Evolutionary conservation across 2,888 invertebrate genomes (phyloP).

Genomic region (Macrosoma leucophasiata): DNA sequence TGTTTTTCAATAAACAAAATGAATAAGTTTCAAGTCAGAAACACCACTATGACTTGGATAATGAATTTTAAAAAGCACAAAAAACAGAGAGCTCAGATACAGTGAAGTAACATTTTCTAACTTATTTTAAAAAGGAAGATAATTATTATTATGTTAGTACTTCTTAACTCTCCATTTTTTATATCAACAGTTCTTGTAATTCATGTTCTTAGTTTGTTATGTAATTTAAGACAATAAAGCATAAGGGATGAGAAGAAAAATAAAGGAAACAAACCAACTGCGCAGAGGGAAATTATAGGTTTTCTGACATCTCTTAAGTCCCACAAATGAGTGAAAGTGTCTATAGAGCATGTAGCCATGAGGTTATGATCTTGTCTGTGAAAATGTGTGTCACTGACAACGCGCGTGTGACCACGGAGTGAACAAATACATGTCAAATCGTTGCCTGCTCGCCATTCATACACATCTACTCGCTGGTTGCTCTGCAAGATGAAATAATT

Average conservation of each 20-base stretch:
- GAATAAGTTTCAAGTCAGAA: no score
- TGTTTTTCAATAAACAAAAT: no score
- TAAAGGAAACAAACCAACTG: constrained; percentile 80
- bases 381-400: constrained; percentile 95
- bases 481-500: constrained; percentile 73
- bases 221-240: no score
- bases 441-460: constrained; percentile 83
- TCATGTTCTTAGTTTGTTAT: no score
- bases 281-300: constrained; percentile 89
- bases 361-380: constrained; percentile 77
- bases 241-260: not conserved
- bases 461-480: constrained; percentile 90
- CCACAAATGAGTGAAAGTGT: constrained; percentile 96
- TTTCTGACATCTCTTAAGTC: constrained; percentile 90
- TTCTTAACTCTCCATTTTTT: no score
- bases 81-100: no score
- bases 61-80: no score
- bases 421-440: constrained; percentile 84
- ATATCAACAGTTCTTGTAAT: no score
- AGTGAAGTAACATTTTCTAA: no score
- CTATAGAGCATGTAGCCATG: constrained; percentile 91
- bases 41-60: no score
- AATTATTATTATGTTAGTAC: no score
- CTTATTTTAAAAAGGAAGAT: no score
- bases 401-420: constrained; percentile 87